Base-by-base conservation (phyloP, 2,888 invertebrate genomes). In the Spodoptera littoralis region DNA sequence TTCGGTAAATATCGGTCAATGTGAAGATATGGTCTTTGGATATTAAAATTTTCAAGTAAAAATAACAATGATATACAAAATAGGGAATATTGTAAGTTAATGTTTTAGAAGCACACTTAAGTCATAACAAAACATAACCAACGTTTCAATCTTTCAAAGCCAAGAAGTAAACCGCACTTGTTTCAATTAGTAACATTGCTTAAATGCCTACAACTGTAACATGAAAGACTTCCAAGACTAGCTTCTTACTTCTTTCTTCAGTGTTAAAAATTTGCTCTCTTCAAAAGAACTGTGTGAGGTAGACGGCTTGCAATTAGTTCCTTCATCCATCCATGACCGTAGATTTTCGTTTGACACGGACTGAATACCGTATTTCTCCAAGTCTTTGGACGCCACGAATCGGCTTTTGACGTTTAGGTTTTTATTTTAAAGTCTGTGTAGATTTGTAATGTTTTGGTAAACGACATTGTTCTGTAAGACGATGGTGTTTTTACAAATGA, bases 121-220 rank as follows among this genome's bases (percentile, higher is more conserved):
- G 6, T 9, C 36, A 36, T 36, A 8, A 36, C 9, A 36, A 36
- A 36, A 5, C 36, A 36, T 36, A 36, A 36, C 6, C 2, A 36
- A 8, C 36, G 1, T 36, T 36, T 36, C 8, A 36, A 5, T 36
- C 36, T 36, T 36, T 36, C 6, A 36, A 2, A 41, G 11, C 11
- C 41, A 18, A 4, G 41, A 52, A 22, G 51, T 60, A 65, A 48
- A 52, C 41, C 60, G 11, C 68, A 68, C 30, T 52, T 52, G 11
- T 60, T 48, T 70, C 36, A 70, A n/a, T 36, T 61, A 27, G 24
- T 46, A 9, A 9, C 36, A 36, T 36, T 36, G 9, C 36, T 36
- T 36, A 60, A 44, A 24, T 42, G 11, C 13, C 6, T 45, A 50
- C 44, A 45, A 27, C 27, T 52, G 53, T 48, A 44, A 9, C 24